phyloP scores from a whole-genome alignment of 2,113 vertebrate genomes.

The Acanthisitta chloris region DNA sequence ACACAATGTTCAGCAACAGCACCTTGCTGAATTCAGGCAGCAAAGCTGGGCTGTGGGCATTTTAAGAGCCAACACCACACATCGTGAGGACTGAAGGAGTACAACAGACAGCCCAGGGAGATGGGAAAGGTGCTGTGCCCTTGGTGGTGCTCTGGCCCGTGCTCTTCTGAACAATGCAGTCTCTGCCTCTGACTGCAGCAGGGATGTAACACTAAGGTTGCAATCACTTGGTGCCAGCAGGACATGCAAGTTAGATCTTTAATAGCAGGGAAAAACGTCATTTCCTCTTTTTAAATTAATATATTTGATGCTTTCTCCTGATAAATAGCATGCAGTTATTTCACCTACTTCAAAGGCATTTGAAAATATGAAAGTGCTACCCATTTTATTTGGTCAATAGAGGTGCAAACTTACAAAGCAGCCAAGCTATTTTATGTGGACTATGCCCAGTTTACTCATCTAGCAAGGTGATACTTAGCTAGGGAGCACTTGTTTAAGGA shows the following conservation, averaged over 20 bases:
- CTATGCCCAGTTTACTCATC: neutral
- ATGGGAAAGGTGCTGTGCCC: neutral
- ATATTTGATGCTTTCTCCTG: neutral
- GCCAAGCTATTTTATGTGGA: neutral
- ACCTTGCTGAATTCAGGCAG: neutral
- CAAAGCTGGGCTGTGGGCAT: neutral
- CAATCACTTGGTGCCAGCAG: neutral
- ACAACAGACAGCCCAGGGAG: neutral
- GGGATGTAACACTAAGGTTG: neutral
- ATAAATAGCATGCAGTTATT: neutral
- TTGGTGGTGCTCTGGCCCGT: accelerated
- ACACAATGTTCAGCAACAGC: accelerated
- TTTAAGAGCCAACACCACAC: neutral
- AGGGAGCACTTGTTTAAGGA: neutral
- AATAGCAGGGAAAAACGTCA: neutral
- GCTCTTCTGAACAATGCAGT: neutral
- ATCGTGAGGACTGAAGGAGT: neutral
- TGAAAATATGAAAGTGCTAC: neutral
- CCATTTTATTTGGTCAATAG: neutral
- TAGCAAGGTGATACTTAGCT: neutral
- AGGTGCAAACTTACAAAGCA: neutral
- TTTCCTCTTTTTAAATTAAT: neutral
- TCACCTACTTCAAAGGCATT: neutral
- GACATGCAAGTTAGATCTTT: neutral
- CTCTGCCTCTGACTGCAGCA: neutral